Conservation (phyloP, 2,797 vertebrate genomes). For the Masticophis lateralis region DNA sequence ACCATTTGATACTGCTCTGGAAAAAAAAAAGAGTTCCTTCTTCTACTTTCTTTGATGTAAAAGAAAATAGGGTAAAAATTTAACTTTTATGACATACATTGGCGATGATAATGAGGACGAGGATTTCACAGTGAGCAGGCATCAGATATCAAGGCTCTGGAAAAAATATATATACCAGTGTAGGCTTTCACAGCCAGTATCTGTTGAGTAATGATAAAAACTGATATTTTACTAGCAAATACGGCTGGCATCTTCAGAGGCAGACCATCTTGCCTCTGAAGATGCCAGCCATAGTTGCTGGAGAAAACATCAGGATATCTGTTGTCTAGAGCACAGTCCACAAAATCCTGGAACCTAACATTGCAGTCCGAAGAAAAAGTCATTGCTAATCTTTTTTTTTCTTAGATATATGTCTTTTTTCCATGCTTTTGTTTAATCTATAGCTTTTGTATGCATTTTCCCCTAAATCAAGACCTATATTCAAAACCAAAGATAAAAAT, state of each 20-base stretch:
- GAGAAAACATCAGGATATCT: neutral
- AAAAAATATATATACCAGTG: neutral
- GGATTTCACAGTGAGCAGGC: neutral
- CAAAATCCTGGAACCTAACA: neutral
- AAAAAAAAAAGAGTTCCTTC: conserved; percentile 18
- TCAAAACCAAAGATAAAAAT: neutral
- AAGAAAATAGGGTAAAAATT: neutral
- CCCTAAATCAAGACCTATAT: neutral
- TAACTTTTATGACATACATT: neutral
- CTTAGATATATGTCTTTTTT: neutral
- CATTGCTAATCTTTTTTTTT: neutral
- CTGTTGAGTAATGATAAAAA: neutral
- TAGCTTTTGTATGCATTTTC: neutral
- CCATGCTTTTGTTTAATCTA: neutral
- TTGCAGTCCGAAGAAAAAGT: neutral
- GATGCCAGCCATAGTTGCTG: neutral
- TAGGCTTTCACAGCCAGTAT: neutral
- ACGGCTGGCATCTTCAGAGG: neutral
- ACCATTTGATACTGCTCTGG: conserved; percentile 23
- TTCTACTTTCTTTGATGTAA: conserved; percentile 31
- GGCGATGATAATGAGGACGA: neutral
- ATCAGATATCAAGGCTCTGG: conserved; percentile 29
- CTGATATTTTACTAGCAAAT: neutral
- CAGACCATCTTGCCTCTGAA: neutral
- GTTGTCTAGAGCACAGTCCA: neutral